A percentile compares a stretch with the other conserved stretches of the same genome.
Evolutionary conservation across 2,797 vertebrate genomes (phyloP).

Genomic region (Gambusia yucatana): DNA sequence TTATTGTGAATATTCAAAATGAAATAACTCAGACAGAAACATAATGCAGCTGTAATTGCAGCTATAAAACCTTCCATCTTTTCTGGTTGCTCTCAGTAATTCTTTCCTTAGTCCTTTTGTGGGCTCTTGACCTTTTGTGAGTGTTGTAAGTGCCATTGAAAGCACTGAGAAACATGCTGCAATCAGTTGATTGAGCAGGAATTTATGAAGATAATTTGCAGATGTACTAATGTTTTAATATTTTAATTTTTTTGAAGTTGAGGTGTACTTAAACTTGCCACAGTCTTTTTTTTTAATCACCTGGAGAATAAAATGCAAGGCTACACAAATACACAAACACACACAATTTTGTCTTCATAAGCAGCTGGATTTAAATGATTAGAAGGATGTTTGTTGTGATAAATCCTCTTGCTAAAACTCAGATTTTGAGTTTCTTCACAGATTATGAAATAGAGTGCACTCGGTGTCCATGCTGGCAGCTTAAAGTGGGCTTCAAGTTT

Average conservation of each 20-base stretch:
- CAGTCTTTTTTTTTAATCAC: background rate
- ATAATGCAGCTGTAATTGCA: background rate
- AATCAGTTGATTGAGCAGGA: slow-evolving; percentile 77
- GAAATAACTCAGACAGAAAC: background rate
- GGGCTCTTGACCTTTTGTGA: slow-evolving; percentile 59
- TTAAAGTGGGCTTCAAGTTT: background rate
- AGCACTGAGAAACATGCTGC: slow-evolving; percentile 38
- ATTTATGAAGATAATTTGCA: slow-evolving; percentile 51
- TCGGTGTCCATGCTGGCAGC: background rate
- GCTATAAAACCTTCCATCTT: background rate
- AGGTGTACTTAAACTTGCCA: background rate
- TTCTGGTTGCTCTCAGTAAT: slow-evolving; percentile 5
- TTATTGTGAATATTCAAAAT: background rate
- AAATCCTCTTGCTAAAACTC: background rate
- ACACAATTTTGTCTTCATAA: background rate
- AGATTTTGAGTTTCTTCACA: background rate
- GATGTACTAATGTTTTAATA: slow-evolving; percentile 31
- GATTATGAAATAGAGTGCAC: background rate
- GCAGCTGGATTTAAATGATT: background rate
- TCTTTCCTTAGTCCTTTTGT: slow-evolving; percentile 15
- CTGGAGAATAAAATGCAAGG: background rate
- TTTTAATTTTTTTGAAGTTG: background rate
- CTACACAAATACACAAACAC: too few species aligned
- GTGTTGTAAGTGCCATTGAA: slow-evolving; percentile 47
- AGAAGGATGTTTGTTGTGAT: background rate